Evolutionary conservation across 2,113 vertebrate genomes (phyloP), one percentile per base, ranked within the genome.

Genomic region (Rissa tridactyla): DNA sequence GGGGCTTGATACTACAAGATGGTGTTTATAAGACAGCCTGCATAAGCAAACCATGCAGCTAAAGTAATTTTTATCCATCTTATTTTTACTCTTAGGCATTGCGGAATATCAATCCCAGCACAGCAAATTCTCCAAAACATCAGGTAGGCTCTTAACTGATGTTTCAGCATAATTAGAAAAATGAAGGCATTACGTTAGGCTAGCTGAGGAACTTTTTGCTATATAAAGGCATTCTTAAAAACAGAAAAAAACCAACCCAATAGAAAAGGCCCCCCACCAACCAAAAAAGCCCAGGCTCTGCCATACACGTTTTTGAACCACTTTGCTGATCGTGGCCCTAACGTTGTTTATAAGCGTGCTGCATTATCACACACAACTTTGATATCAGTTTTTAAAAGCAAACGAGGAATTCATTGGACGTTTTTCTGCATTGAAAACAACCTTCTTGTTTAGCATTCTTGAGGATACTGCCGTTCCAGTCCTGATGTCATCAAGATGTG

Each of bases 121-220:
- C 98, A 98, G 98, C 98, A 97, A 98, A 98, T 98, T 98, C 98
- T 98, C 97, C 98, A 98, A 98, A 98, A 98, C 98, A 98, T 98
- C 98, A 98, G 98, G 98, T 98, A 98, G 98, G 98, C 98, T 98
- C 97, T 98, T 97, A 97, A 98, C 98, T 98, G 98, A 98, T 98
- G 96, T 98, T 98, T 97, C 97, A 98, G 97, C 91, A 6, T 97
- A 97, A 95, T 66, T 92, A 97, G 94, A 98, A 93, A 96, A 96
- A 92, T 86, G 4, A 86, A 96, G 94, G 60, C 96, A 84, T 90
- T 95, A 96, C 82, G 69, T 38, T 94, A 97, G 96, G 87, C 61
- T 97, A 98, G 97, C 91, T 95, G 96, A 96, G 91, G 93, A 94
- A 58, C 68, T 81, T 97, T 84, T 86, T 92, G 47, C 88, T 96